These are phyloP conservation scores for Barnardius zonarius DNA, from an alignment of 2,113 vertebrate genomes.

Conservation along the genomic window DNA sequence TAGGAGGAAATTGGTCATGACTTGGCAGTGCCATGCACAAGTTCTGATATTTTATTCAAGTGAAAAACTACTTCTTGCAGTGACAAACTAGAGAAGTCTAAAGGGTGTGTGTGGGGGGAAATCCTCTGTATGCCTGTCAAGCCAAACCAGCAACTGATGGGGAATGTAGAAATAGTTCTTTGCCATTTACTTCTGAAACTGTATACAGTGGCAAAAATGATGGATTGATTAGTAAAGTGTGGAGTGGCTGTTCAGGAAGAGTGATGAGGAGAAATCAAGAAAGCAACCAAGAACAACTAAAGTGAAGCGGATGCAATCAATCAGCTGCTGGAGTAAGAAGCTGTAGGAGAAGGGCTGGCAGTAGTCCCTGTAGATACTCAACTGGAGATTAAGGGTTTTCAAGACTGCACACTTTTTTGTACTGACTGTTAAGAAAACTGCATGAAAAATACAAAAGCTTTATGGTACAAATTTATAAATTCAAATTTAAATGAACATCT, in stretches of 20 bases:
- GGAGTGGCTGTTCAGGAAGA: constrained; percentile 34
- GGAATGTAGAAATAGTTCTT: neutral
- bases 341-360: neutral
- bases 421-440: neutral
- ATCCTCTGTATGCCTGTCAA: neutral
- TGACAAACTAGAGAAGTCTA: neutral
- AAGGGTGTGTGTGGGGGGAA: neutral
- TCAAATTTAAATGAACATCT: neutral
- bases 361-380: neutral
- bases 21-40: neutral
- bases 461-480: neutral
- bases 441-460: neutral
- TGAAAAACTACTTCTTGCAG: neutral
- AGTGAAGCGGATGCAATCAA: constrained; percentile 11
- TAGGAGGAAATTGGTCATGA: neutral
- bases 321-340: neutral
- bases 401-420: neutral
- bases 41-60: neutral
- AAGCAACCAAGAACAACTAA: constrained; percentile 27
- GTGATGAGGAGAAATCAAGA: constrained; percentile 38
- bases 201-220: neutral
- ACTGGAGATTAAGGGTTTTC: neutral
- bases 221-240: constrained; percentile 3
- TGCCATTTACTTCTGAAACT: neutral
- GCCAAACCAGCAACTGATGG: neutral